Base-by-base conservation (phyloP, 2,797 vertebrate genomes). In the Myotis planiceps region DNA sequence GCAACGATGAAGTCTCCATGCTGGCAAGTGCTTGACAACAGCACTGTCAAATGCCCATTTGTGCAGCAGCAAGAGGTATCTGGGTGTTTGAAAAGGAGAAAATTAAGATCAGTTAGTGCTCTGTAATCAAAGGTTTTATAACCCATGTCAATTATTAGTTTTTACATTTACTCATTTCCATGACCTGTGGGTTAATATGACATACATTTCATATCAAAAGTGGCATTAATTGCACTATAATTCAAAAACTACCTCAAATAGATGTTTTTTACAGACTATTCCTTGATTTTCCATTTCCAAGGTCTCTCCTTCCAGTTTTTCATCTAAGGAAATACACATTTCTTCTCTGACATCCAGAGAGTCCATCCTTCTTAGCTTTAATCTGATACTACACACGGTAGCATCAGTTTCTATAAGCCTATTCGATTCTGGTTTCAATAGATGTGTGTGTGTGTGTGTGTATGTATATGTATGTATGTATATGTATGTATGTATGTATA, bases 1-100 rank as follows among this genome's bases (percentile, higher is more conserved):
- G 98, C 89, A 98, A 92, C 74, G 99, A 99, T 15, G 99, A 98
- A 23, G 99, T 98, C 82, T 99, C 99, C 99, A 99, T 99, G 92
- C 75, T 98, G 83, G 94, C 71, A 25, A 68, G 68, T 75, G 55
- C 96, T 95, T 94, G 81, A 47, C 80, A 75, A 45, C 1, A 94
- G 72, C n/a, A 75, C 96, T 97, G 96, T 97, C 98, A 98, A 97
- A 96, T 5, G 76, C 97, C 98, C 98, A 98, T 98, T 96, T 81
- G 2, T 55, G 90, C 97, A 92, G 85, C 74, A 79, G 79, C 27
- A 32, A 96, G 96, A 97, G 81, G 34, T 96, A 95, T 71, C 98
- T 98, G 80, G 27, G 69, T 90, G 53, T 45, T 37, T 53, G 47
- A 82, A 97, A 96, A 91, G 74, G 85, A 92, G 81, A 37, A 97